Conservation (phyloP, 2,888 invertebrate genomes). For the Mesodorylaimus sp. region DNA sequence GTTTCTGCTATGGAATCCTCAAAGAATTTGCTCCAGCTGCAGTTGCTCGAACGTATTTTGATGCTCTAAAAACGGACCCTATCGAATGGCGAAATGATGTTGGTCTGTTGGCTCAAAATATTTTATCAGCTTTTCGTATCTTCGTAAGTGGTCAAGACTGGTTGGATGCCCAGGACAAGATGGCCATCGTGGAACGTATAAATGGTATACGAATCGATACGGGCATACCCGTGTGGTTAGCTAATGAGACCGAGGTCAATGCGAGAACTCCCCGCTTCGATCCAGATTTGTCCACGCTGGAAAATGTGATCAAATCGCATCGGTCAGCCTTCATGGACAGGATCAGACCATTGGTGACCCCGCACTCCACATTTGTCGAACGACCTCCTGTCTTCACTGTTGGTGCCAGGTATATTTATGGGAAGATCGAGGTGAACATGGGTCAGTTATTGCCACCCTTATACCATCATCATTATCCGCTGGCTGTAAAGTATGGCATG, state of each 20-base stretch:
- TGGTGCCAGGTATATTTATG: background rate
- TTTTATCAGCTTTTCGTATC: background rate
- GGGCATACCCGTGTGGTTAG: background rate
- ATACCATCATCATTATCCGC: background rate
- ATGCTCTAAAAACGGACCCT: background rate
- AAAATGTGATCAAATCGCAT: background rate
- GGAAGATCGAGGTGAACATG: background rate
- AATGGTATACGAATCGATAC: background rate
- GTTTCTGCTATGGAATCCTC: background rate
- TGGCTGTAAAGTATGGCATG: conserved; percentile 1
- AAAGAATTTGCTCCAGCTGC: background rate
- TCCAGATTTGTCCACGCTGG: background rate
- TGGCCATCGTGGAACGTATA: background rate
- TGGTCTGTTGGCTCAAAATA: background rate
- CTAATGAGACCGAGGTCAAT: background rate
- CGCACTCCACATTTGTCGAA: background rate
- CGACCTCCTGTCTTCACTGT: background rate
- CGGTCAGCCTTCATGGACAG: background rate
- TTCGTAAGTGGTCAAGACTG: too few relatives aligned
- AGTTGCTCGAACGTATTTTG: background rate
- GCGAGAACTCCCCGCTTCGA: background rate
- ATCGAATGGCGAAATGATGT: conserved; percentile 1
- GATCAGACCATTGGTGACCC: background rate
- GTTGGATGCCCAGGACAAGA: conserved; percentile 1
- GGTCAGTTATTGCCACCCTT: conserved; percentile 1